phyloP scores from a whole-genome alignment of 2,113 vertebrate species.

The Coryphaenoides rupestris region DNA sequence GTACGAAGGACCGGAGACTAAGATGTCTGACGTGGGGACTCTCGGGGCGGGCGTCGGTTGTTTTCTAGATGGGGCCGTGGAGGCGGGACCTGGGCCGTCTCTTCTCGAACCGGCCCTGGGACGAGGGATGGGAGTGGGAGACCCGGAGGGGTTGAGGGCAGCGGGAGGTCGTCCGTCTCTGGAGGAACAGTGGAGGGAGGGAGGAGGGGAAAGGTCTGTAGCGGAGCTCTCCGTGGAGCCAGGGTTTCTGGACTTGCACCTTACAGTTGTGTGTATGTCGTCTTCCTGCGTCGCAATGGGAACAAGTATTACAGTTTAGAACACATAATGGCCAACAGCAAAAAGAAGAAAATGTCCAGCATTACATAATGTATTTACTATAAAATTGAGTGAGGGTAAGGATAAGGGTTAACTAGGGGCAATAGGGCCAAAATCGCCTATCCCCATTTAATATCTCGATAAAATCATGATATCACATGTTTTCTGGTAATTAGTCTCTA shows the following conservation, averaged over 20 bases:
- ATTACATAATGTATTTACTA: not conserved
- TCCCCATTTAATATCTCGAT: too few relatives aligned
- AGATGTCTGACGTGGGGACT: constrained; percentile 28
- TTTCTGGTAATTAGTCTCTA: too few relatives aligned
- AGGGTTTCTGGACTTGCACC: constrained; percentile 42
- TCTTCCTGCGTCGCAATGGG: constrained; percentile 65
- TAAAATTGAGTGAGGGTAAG: not conserved
- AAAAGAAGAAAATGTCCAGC: not conserved
- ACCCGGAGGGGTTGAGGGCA: constrained; percentile 32
- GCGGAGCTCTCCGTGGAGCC: constrained; percentile 24
- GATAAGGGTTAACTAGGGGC: too few relatives aligned
- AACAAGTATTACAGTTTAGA: constrained; percentile 1
- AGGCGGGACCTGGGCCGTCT: constrained; percentile 23
- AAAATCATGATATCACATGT: too few relatives aligned
- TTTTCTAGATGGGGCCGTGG: constrained; percentile 19
- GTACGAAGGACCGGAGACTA: constrained; percentile 20
- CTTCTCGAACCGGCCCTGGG: constrained; percentile 26
- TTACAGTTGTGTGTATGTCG: constrained; percentile 40
- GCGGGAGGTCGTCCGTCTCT: constrained; percentile 40
- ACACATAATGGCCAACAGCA: not conserved
- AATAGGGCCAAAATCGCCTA: too few relatives aligned
- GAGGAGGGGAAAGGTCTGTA: constrained; percentile 31
- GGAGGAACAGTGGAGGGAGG: constrained; percentile 28
- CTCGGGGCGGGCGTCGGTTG: constrained; percentile 37
- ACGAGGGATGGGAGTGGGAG: constrained; percentile 37